Conservation (phyloP, 2,888 invertebrate genomes). For the Yponomeuta sedellus region DNA sequence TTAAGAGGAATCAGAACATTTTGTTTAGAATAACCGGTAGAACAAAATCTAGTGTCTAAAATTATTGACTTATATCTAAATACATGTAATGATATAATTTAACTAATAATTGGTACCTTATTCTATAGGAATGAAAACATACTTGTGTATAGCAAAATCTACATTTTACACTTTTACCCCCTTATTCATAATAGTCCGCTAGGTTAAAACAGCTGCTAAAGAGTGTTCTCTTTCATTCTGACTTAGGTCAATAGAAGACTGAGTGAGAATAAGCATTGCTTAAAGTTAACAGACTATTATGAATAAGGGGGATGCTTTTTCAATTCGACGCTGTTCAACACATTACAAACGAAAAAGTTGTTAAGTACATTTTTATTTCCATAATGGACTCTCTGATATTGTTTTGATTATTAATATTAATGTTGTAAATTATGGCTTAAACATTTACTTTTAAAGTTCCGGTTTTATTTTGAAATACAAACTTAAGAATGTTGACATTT, state of each 20-base stretch:
- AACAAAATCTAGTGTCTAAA: too few relatives aligned
- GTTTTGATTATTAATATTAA: not conserved
- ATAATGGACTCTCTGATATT: not conserved
- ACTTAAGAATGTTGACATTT: not conserved
- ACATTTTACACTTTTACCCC: not conserved
- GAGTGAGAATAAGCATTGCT: too few relatives aligned
- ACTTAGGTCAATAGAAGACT: too few relatives aligned
- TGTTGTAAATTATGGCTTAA: not conserved
- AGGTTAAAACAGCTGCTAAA: too few relatives aligned
- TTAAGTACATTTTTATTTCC: not conserved
- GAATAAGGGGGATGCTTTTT: too few relatives aligned
- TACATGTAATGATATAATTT: not conserved
- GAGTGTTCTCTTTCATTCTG: too few relatives aligned
- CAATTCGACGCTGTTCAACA: not conserved
- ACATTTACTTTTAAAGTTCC: constrained; percentile 8
- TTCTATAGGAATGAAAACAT: constrained; percentile 23
- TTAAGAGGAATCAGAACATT: not conserved
- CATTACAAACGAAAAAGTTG: too few relatives aligned
- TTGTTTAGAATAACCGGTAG: not conserved
- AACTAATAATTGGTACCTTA: constrained; percentile 18
- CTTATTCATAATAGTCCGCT: too few relatives aligned
- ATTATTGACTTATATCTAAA: not conserved
- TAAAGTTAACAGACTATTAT: too few relatives aligned
- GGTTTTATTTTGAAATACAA: not conserved
- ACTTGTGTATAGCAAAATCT: constrained; percentile 7